Conservation (phyloP, 2,113 vertebrate species). For the Psittacara wagleri region DNA sequence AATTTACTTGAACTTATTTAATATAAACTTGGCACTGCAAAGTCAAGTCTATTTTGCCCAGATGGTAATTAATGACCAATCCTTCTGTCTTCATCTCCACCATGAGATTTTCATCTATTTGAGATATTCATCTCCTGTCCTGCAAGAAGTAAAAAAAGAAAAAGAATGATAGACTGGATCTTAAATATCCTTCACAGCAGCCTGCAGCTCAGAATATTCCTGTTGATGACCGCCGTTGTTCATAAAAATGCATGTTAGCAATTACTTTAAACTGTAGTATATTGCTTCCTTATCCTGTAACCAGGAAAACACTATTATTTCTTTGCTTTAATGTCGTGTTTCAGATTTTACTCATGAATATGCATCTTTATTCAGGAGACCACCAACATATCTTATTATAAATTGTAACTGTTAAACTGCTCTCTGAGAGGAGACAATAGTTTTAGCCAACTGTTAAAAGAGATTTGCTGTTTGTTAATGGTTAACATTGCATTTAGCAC, state of each 20-base stretch:
- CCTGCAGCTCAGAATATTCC: neutral
- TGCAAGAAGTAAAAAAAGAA: neutral
- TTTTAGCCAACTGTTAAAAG: neutral
- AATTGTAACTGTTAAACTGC: neutral
- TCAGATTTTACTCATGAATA: neutral
- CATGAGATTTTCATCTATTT: neutral
- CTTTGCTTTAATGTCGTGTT: neutral
- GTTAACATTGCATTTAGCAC: neutral
- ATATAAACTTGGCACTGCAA: neutral
- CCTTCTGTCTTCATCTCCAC: neutral
- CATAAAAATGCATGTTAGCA: neutral
- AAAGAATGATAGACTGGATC: neutral
- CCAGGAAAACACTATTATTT: neutral
- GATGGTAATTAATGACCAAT: neutral
- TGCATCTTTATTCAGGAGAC: neutral
- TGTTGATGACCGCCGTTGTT: neutral
- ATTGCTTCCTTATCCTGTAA: neutral
- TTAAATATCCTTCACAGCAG: neutral
- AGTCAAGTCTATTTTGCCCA: neutral
- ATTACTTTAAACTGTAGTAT: neutral
- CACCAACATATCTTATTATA: neutral
- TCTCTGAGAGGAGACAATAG: neutral
- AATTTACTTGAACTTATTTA: neutral
- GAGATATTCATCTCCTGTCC: neutral
- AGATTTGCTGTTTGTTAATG: neutral